Conservation (phyloP, 2,888 invertebrate genomes). For the Noctua pronuba region DNA sequence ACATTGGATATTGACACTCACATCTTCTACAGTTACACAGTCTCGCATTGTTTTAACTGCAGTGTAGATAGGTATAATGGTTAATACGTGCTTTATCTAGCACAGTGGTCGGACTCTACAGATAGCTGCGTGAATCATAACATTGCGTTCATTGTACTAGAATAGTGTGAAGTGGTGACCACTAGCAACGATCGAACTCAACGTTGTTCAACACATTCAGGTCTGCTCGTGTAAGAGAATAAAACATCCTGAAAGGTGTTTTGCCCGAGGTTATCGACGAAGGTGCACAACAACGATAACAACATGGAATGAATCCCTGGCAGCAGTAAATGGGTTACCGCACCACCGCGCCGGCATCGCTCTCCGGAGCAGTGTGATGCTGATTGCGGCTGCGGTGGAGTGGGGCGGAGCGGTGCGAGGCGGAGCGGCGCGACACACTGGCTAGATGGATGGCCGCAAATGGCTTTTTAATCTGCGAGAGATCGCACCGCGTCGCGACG, state of each 20-base stretch:
- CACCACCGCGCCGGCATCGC: not conserved
- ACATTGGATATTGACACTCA: not conserved
- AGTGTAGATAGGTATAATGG: not conserved
- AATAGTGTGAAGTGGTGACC: not conserved
- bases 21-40: not conserved
- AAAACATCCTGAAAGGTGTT: not conserved
- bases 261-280: not conserved
- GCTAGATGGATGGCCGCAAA: constrained; percentile 64
- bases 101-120: not conserved
- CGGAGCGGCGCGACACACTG: constrained; percentile 15
- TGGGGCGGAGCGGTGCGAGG: constrained; percentile 12
- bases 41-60: too few species aligned
- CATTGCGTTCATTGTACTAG: not conserved
- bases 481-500: constrained; percentile 21
- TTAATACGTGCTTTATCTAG: constrained; percentile 18
- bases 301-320: not conserved
- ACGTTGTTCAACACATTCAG: not conserved
- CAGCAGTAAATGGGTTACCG: constrained; percentile 37
- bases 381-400: constrained; percentile 31
- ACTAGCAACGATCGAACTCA: not conserved
- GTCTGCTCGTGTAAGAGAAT: not conserved
- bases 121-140: not conserved
- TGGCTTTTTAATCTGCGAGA: constrained; percentile 66
- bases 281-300: not conserved
- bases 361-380: constrained; percentile 26